phyloP scores from a whole-genome alignment of 2,113 vertebrate genomes.

The Nannospalax galili region DNA sequence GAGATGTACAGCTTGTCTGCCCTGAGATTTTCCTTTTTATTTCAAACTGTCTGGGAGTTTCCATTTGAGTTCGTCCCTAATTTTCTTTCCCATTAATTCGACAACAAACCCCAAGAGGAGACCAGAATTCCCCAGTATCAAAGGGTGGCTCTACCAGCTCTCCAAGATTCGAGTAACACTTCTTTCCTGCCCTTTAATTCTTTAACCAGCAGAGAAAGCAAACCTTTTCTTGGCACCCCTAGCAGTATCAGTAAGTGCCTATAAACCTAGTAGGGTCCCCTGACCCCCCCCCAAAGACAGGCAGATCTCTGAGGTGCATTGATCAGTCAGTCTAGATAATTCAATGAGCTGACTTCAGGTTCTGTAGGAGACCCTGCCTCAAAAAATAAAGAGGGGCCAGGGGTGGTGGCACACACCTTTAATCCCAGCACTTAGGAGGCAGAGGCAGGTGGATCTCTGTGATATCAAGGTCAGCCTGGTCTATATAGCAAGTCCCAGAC shows the following conservation, averaged over 20 bases:
- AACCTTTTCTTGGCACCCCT: neutral
- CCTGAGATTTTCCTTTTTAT: no score
- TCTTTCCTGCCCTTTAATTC: neutral
- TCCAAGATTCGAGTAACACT: neutral
- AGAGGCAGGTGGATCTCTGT: no score
- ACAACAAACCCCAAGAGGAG: no score
- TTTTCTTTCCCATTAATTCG: neutral
- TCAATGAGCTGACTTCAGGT: neutral
- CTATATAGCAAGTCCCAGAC: no score
- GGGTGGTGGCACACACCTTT: no score
- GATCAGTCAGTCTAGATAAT: neutral
- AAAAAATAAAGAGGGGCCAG: neutral
- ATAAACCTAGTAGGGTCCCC: neutral
- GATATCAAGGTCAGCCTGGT: no score
- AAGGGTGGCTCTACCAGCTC: neutral
- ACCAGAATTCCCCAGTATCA: neutral
- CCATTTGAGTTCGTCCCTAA: neutral
- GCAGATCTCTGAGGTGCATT: neutral
- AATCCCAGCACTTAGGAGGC: no score
- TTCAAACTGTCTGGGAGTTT: neutral
- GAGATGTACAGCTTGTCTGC: no score
- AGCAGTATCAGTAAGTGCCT: neutral
- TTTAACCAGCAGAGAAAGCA: neutral
- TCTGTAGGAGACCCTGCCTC: neutral
- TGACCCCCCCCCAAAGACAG: no score